Evolutionary conservation across 2,888 invertebrate species (phyloP), one percentile per base, ranked within the genome.

Genomic region (Slavum lentiscoides): DNA sequence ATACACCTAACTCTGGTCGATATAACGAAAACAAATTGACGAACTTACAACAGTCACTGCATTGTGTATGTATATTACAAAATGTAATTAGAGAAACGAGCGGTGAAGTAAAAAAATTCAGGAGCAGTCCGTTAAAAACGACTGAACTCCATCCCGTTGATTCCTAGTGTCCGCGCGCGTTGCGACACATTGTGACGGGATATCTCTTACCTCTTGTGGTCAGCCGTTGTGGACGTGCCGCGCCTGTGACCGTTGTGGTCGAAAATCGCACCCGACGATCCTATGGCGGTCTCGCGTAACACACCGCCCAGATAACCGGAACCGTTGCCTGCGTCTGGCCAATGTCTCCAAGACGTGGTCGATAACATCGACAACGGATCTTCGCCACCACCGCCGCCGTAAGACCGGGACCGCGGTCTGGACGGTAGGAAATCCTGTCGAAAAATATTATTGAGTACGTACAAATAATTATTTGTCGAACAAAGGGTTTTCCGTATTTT

Each of bases 281-380:
- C 86, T 82, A 87, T 86, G 66, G 87, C 87, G 1, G 86, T 87
- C 83, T 87, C 87, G 8, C 87, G 84, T 43, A 87, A 85, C 23
- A 86, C 86, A 39, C 86, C 86, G 15, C 86, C 86, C 15, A 85
- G 85, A 59, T 86, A 85, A 9, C 86, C 86, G 82, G 86, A 86
- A 80, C 86, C 85, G 9, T 62, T 37, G 11, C 39, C 43, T 84
- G 85, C 75, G 86, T 80, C 70, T 11, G 62, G 69, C 80, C 80
- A 80, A 15, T 80, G 37, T 58, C 80, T 55, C 75, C 75, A 76
- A 13, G 75, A 76, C n/a, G 75, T 76, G 9, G 75, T 49, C 8
- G 70, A 64, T 9, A 53, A 55, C 15, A 67, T 49, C 8, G 70
- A 64, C 15, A 53, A 55, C 3, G 80, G 70, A 9, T 80, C 80